Conservation (phyloP, 2,113 vertebrate genomes). For the Amphiprion percula region DNA sequence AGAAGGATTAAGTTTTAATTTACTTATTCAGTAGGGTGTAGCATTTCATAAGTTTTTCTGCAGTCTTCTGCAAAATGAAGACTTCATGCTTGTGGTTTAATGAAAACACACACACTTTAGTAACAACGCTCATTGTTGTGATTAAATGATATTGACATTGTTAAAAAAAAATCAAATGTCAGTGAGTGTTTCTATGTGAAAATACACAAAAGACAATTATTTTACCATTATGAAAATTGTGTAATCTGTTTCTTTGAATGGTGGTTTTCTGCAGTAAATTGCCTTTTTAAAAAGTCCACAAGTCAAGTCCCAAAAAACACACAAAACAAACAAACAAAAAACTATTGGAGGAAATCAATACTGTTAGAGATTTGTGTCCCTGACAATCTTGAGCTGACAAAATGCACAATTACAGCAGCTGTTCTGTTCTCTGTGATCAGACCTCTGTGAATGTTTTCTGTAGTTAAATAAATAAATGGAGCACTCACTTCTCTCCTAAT, state of each 20-base stretch:
- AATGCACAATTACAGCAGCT: conserved; percentile 6
- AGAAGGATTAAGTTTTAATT: background rate
- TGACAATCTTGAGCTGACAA: conserved; percentile 5
- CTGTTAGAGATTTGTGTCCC: background rate
- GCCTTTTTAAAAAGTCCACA: conserved; percentile 11
- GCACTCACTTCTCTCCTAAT: background rate
- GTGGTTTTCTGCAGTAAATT: background rate
- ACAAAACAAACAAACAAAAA: conserved; percentile 3
- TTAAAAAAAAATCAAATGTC: background rate
- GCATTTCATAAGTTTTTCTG: background rate
- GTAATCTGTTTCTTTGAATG: conserved; percentile 5
- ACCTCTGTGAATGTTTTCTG: conserved; percentile 8
- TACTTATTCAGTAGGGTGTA: background rate
- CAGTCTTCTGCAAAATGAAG: background rate
- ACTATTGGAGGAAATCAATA: conserved; percentile 47
- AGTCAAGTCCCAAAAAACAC: background rate
- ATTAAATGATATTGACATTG: conserved; percentile 1
- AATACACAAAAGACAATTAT: background rate
- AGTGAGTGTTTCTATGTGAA: background rate
- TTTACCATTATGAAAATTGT: conserved; percentile 1
- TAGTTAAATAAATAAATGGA: background rate
- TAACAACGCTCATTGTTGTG: background rate
- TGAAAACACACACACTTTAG: background rate
- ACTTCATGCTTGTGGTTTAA: background rate
- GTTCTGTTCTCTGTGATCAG: conserved; percentile 18